Conservation (phyloP, 1,140 invertebrate species). For the Charaxes varanes region DNA sequence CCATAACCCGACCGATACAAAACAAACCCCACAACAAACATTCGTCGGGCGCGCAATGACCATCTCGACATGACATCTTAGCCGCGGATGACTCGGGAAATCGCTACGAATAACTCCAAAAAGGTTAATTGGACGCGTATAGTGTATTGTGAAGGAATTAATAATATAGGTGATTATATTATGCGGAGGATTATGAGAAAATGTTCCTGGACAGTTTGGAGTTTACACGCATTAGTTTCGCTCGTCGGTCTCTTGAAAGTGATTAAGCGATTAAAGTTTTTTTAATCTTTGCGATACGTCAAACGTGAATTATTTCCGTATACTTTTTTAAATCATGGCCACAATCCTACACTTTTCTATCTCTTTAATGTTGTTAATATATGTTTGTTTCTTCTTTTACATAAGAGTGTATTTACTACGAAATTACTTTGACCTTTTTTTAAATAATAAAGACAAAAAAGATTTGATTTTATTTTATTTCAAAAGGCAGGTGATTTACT, state of each 20-base stretch:
- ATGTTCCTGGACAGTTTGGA: constrained; percentile 9
- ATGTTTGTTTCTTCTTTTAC: too few species aligned
- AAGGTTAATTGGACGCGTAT: constrained; percentile 65
- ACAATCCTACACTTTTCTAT: too few species aligned
- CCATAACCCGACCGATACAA: constrained; percentile 32
- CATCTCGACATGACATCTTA: constrained; percentile 17
- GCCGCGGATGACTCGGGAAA: constrained; percentile 41
- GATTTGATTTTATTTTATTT: too few species aligned
- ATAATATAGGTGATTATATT: constrained; percentile 14
- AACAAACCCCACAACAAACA: constrained; percentile 14
- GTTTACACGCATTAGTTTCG: constrained; percentile 3
- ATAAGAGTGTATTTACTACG: too few species aligned
- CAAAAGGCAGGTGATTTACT: too few species aligned
- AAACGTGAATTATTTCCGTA: too few species aligned
- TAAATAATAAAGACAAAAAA: too few species aligned
- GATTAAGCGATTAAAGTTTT: constrained; percentile 5
- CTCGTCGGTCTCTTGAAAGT: constrained; percentile 9
- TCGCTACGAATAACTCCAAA: constrained; percentile 50
- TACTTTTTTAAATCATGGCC: too few species aligned
- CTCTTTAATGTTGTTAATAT: too few species aligned
- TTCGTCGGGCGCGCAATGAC: constrained; percentile 4
- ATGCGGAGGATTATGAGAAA: constrained; percentile 15
- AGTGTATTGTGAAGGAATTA: constrained; percentile 59
- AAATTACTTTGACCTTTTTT: too few species aligned
- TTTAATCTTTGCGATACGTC: too few species aligned